Evolutionary conservation across 2,888 invertebrate species (phyloP).

Genomic region (Drosophila cracens): DNA sequence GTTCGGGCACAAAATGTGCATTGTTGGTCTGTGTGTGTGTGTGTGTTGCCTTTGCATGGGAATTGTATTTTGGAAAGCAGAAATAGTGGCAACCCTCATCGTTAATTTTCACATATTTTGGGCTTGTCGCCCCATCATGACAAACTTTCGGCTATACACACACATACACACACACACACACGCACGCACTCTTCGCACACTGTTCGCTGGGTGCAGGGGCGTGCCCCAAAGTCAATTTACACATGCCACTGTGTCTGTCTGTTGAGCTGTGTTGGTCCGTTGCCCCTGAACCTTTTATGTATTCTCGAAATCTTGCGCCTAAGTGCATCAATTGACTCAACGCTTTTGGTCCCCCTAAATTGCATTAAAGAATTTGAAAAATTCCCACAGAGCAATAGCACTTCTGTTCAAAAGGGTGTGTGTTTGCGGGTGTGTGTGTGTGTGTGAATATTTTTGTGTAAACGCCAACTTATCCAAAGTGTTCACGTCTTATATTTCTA

Average conservation of each 20-base stretch:
- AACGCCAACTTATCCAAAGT: background rate
- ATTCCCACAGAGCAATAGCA: conserved; percentile 4
- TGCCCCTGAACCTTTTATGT: conserved; percentile 27
- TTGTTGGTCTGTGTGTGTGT: conserved; percentile 35
- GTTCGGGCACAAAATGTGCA: conserved; percentile 41
- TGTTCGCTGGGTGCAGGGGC: conserved; percentile 48
- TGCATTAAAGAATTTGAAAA: conserved; percentile 61
- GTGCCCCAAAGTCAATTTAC: conserved; percentile 69
- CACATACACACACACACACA: background rate
- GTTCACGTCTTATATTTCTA: background rate
- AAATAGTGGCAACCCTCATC: conserved; percentile 77
- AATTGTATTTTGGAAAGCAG: conserved; percentile 58
- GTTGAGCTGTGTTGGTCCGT: conserved; percentile 7
- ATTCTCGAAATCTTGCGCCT: conserved; percentile 45
- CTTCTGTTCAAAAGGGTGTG: background rate
- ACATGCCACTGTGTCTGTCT: conserved; percentile 42
- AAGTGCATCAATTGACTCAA: conserved; percentile 72
- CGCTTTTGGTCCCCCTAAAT: conserved; percentile 45
- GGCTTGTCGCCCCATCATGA: conserved; percentile 32
- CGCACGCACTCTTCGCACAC: conserved; percentile 41
- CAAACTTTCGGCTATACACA: conserved; percentile 32
- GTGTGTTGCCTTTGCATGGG: conserved; percentile 33
- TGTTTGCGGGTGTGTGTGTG: background rate
- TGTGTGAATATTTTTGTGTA: background rate
- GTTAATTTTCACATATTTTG: conserved; percentile 28